A percentile compares a stretch with the other conserved stretches of the same genome.
Conservation (phyloP, 2,888 invertebrate species). For the Drosophila paramelanica region DNA sequence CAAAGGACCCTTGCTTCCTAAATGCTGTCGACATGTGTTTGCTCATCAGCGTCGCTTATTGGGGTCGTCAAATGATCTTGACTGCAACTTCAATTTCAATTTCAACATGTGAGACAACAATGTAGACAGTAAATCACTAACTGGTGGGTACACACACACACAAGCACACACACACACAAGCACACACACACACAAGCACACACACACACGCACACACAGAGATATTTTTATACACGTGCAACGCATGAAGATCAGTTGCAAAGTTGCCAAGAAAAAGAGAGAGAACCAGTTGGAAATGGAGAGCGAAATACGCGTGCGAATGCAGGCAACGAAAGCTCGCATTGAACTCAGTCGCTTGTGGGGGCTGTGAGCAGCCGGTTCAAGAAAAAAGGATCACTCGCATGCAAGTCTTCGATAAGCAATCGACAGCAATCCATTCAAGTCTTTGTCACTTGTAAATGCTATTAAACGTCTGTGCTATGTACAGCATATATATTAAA, state of each 20-base stretch:
- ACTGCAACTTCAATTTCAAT: constrained; percentile 36
- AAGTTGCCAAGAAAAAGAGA: constrained; percentile 28
- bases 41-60: constrained; percentile 57
- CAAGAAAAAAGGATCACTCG: constrained; percentile 42
- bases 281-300: constrained; percentile 64
- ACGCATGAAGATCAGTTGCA: constrained; percentile 60
- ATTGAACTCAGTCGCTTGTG: constrained; percentile 54
- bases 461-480: background rate
- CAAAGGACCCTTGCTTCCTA: constrained; percentile 49
- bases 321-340: constrained; percentile 24
- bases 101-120: constrained; percentile 46
- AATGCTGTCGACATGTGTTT: constrained; percentile 69
- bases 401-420: background rate
- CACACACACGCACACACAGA: constrained; percentile 1
- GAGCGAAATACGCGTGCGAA: constrained; percentile 26
- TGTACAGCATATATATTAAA: too few relatives aligned
- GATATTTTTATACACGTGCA: constrained; percentile 45
- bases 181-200: background rate
- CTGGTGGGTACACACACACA: constrained; percentile 21
- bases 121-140: constrained; percentile 60
- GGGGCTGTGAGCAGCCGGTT: constrained; percentile 55
- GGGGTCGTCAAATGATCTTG: constrained; percentile 53
- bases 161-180: background rate
- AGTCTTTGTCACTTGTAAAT: background rate
- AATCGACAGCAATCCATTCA: background rate